These are phyloP conservation scores for Pyrrhosoma nymphula DNA, from an alignment of 2,888 invertebrate species.

Conservation along the genomic window DNA sequence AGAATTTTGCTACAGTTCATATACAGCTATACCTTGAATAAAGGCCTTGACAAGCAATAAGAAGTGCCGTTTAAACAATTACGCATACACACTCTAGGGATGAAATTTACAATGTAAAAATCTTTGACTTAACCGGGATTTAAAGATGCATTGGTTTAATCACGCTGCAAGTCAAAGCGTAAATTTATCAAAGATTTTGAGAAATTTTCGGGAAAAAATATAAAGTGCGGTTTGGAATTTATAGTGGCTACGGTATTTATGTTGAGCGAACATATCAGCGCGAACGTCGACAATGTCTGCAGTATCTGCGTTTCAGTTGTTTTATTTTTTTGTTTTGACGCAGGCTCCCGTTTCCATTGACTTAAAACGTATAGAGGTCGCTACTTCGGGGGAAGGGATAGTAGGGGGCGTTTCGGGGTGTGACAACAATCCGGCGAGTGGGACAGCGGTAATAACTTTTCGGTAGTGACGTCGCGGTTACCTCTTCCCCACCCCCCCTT, in stretches of 20 bases:
- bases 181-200: no score
- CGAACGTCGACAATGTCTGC: neutral
- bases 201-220: no score
- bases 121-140: no score
- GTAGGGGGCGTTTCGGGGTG: neutral
- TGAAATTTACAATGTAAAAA: no score
- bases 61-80: no score
- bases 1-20: no score
- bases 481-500: no score
- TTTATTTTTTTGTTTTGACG: neutral
- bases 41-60: no score
- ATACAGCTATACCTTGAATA: no score
- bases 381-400: neutral
- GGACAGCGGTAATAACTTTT: conserved; percentile 3
- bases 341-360: neutral
- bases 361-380: neutral
- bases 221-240: neutral
- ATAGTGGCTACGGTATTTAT: neutral
- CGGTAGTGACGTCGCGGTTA: neutral
- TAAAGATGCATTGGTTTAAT: no score
- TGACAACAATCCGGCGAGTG: neutral
- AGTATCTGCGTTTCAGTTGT: neutral
- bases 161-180: no score
- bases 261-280: neutral
- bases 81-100: no score